Base-by-base conservation (phyloP, 2,888 invertebrate species). In the Philopedon plagiatum region DNA sequence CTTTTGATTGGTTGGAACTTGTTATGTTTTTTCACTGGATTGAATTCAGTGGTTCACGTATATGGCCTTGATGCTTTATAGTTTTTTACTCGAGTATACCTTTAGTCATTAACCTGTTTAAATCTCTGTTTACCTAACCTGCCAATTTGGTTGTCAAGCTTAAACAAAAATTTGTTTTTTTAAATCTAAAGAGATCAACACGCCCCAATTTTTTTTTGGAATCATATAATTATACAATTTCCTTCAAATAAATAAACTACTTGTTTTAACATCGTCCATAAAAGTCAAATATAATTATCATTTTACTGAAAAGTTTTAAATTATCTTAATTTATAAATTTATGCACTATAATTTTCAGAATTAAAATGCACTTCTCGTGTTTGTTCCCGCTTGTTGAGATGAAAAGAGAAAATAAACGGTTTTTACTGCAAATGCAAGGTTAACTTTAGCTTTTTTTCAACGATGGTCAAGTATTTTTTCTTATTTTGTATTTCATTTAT, bases 241-340 rank as follows among this genome's bases (percentile, higher is more conserved):
- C 41, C 58, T 58, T 58, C 21, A 58, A 58, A 26, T 58, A 61
- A 61, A 61, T 26, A 29, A 11, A 32, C 62, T 57, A 57, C 65
- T 32, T 57, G 44, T 44, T 63, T 63, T 37, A 57, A 3, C 64
- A 5, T 54, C 39, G 15, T 26, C 29, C 26, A 39, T 64, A 54
- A 65, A 64, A 65, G 65, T 57, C 65, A 56, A 44, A 65, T 34
- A 57, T 65, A 65, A 65, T 65, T 65, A 65, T 57, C 29, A 65
- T 65, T 64, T 65, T 9, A 44, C 32, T 39, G 46, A 23, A 64
- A 57, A 19, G 46, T 19, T 15, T 46, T 65, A 65, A 65, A 65
- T 56, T 57, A 65, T 34, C 41, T 57, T 65, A 65, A 65, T 65
- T 65, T 65, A 44, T 57, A 65, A 65, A 65, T 65, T 65, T 65